Percentiles rank a stretch among this genome's conserved stretches.
Evolutionary conservation across 2,113 vertebrate genomes (phyloP).

Genomic region (Syngnathus floridae): DNA sequence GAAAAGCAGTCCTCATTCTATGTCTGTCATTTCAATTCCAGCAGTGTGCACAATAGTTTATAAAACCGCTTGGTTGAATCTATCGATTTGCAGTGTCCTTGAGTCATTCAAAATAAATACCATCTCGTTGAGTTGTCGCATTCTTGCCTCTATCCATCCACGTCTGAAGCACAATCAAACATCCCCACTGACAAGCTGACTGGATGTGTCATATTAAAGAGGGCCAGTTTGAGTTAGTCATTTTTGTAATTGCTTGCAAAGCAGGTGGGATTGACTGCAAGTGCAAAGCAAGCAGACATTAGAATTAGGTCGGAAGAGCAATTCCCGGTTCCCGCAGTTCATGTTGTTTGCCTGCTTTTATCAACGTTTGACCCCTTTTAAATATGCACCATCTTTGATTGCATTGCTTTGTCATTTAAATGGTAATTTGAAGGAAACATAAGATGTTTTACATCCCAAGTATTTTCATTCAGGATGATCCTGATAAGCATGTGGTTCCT

Average conservation of each 20-base stretch:
- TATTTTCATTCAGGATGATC: conserved; percentile 3
- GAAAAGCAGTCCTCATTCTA: not conserved
- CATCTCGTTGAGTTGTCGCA: not conserved
- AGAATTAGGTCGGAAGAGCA: conserved; percentile 24
- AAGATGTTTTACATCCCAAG: not conserved
- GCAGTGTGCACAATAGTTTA: not conserved
- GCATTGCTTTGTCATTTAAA: conserved; percentile 1
- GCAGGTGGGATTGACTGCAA: not conserved
- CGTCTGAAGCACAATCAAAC: not conserved
- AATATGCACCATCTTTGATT: not conserved
- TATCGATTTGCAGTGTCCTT: not conserved
- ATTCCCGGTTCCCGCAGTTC: conserved; percentile 11
- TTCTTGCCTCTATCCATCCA: not conserved
- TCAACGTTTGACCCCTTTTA: no score
- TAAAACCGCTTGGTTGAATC: not conserved
- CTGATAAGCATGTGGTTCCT: not conserved
- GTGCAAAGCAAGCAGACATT: conserved; percentile 29
- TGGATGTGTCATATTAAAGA: conserved; percentile 20
- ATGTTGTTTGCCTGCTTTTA: conserved; percentile 11
- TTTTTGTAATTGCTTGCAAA: conserved; percentile 47
- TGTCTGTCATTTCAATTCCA: not conserved
- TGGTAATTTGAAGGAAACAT: not conserved
- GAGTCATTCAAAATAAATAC: not conserved
- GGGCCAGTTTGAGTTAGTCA: conserved; percentile 1
- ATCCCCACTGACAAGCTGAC: conserved; percentile 9